phyloP scores from a whole-genome alignment of 2,888 invertebrate species.

The Strigamia transsilvanica region DNA sequence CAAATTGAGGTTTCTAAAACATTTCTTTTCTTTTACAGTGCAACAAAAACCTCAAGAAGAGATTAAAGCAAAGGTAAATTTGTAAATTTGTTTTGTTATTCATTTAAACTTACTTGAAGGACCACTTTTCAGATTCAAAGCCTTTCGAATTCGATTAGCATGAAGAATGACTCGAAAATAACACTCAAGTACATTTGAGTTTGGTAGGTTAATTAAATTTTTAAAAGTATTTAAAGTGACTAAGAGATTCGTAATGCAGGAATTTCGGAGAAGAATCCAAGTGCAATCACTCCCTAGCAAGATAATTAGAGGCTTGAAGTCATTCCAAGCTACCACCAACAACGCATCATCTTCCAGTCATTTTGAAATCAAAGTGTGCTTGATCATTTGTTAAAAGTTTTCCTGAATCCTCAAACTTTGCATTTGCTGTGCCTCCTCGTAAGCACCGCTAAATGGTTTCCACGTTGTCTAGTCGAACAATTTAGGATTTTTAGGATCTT shows the following conservation, averaged over 20 bases:
- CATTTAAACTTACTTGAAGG: neutral
- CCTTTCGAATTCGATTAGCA: conserved; percentile 36
- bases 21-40: neutral
- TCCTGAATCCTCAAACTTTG: conserved; percentile 9
- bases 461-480: conserved; percentile 30
- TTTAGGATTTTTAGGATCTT: neutral
- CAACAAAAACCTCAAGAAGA: conserved; percentile 25
- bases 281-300: neutral
- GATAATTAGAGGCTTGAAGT: neutral
- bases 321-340: conserved; percentile 41
- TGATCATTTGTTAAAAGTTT: conserved; percentile 4
- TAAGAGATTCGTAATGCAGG: neutral
- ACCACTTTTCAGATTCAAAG: neutral
- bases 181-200: neutral
- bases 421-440: neutral
- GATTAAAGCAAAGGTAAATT: neutral
- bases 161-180: conserved; percentile 18
- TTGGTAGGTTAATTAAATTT: conserved; percentile 1
- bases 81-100: neutral
- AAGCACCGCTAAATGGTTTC: neutral
- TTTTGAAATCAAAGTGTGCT: conserved; percentile 16
- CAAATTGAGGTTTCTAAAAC: neutral
- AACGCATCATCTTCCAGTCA: conserved; percentile 42
- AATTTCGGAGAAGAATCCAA: neutral
- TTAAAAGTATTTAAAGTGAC: neutral